Conservation (phyloP, 2,113 vertebrate species). For the Elanoides forficatus region DNA sequence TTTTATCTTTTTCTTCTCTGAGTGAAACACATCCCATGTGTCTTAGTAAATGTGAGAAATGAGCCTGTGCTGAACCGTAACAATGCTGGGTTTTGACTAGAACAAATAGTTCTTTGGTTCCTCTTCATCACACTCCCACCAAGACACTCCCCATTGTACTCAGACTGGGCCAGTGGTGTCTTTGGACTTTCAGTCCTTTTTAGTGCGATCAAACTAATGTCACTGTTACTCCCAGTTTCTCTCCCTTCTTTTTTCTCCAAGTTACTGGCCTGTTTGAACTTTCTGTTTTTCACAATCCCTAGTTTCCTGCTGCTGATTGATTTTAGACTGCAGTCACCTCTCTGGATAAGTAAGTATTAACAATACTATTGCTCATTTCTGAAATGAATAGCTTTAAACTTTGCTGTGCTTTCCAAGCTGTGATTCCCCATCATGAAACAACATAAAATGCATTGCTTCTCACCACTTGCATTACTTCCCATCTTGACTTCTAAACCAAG, state of each 20-base stretch:
- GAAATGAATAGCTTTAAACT: neutral
- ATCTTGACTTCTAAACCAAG: neutral
- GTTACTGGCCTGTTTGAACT: neutral
- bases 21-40: neutral
- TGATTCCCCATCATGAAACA: neutral
- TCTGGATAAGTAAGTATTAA: neutral
- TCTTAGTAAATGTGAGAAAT: neutral
- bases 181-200: neutral
- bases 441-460: neutral
- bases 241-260: neutral
- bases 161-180: neutral
- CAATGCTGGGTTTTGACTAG: neutral
- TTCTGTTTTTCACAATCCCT: neutral
- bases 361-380: neutral
- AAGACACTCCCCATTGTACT: neutral
- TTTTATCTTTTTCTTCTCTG: neutral
- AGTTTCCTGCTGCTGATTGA: neutral
- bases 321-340: neutral
- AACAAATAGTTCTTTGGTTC: neutral
- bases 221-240: neutral
- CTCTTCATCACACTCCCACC: neutral
- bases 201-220: neutral
- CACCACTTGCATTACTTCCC: neutral
- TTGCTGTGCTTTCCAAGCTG: neutral
- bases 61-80: neutral